A percentile compares a stretch with the other conserved stretches of the same genome.
phyloP scores from a whole-genome alignment of 2,888 invertebrate species.

The Synanthedon andrenaeformis region DNA sequence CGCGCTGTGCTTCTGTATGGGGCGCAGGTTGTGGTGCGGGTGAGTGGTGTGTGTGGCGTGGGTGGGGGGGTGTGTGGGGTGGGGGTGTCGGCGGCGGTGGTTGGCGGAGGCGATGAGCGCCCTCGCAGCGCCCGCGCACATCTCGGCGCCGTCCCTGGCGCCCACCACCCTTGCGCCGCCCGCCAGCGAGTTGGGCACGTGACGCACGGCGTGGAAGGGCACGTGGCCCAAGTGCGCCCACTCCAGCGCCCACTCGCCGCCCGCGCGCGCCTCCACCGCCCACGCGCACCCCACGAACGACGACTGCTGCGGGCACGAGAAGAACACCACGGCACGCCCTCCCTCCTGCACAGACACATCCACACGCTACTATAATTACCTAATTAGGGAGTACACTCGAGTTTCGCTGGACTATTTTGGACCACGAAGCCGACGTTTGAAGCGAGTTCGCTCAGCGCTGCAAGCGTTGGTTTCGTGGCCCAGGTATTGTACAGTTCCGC shows the following conservation, averaged over 20 bases:
- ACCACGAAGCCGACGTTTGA: too few relatives aligned
- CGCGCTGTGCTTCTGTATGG: conserved; percentile 21
- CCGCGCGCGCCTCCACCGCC: conserved; percentile 18
- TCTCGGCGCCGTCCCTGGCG: conserved; percentile 72
- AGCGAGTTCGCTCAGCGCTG: too few relatives aligned
- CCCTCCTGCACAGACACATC: conserved; percentile 32
- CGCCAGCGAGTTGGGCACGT: conserved; percentile 68
- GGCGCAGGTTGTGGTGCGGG: conserved; percentile 10
- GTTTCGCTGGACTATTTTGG: too few relatives aligned
- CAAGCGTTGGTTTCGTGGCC: too few relatives aligned
- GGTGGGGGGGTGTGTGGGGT: conserved; percentile 2
- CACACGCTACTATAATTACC: background rate
- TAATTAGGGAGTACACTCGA: too few relatives aligned
- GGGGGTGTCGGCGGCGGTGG: conserved; percentile 10
- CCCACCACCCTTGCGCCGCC: conserved; percentile 67
- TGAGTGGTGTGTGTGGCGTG: conserved; percentile 3
- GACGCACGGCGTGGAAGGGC: conserved; percentile 52
- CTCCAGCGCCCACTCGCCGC: conserved; percentile 20
- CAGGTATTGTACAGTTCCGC: too few relatives aligned
- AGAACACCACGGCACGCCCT: conserved; percentile 50
- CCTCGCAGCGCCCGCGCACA: conserved; percentile 35
- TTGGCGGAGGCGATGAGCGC: conserved; percentile 30
- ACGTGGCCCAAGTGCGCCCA: conserved; percentile 44
- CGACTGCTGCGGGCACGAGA: conserved; percentile 54
- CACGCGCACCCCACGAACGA: conserved; percentile 47